phyloP scores from a whole-genome alignment of 2,888 invertebrate genomes.

The Andrena flavipes region DNA sequence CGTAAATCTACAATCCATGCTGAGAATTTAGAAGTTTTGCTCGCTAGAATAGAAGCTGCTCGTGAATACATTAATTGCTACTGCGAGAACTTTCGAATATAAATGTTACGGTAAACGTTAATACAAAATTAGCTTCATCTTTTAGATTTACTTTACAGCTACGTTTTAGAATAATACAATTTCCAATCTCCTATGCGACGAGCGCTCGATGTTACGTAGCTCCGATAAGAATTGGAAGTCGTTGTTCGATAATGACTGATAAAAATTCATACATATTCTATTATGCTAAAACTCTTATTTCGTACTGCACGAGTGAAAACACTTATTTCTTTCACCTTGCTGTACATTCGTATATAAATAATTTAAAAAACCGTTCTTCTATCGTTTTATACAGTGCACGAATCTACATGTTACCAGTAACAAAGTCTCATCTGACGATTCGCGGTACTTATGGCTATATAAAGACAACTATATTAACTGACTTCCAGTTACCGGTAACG shows the following conservation, averaged over 20 bases:
- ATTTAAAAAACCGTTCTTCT: neutral
- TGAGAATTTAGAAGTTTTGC: neutral
- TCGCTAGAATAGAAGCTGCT: conserved; percentile 13
- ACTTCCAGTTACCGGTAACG: conserved; percentile 17
- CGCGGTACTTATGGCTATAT: neutral
- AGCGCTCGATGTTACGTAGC: conserved; percentile 11
- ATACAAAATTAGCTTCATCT: conserved; percentile 29
- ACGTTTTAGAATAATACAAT: neutral
- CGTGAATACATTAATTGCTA: conserved; percentile 3
- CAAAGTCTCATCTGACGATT: conserved; percentile 15
- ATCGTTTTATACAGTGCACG: conserved; percentile 18
- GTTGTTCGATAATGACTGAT: conserved; percentile 11
- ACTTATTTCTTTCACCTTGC: neutral
- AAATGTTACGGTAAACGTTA: conserved; percentile 16
- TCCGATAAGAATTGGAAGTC: conserved; percentile 1
- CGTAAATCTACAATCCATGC: neutral
- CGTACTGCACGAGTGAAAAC: neutral
- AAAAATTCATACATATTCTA: neutral
- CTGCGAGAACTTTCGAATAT: neutral
- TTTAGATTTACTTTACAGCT: neutral
- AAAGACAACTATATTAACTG: neutral
- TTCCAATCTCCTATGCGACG: neutral
- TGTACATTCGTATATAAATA: neutral
- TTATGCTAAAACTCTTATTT: conserved; percentile 24
- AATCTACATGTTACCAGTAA: conserved; percentile 2